These are phyloP conservation scores for Dascillus cervinus DNA, from an alignment of 2,888 invertebrate genomes.

Conservation along the genomic window DNA sequence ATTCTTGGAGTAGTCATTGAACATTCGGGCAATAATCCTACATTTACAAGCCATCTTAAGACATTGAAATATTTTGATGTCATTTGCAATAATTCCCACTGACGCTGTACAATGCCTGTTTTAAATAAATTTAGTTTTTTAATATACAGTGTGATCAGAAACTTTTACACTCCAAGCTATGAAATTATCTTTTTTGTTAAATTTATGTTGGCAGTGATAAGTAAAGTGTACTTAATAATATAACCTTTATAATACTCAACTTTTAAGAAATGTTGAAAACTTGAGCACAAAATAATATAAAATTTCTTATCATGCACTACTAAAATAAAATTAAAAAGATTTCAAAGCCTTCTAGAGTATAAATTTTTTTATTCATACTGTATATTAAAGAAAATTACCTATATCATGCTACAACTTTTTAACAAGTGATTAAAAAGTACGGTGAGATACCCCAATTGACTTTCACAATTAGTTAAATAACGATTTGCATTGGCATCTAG, in stretches of 20 bases:
- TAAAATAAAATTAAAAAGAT: constrained; percentile 1
- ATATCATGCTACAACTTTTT: constrained; percentile 49
- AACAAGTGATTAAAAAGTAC: constrained; percentile 57
- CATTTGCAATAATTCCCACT: constrained; percentile 57
- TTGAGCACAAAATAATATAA: too few species aligned
- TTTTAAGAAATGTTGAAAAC: too few species aligned
- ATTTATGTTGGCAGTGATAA: too few species aligned
- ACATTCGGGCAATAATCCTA: constrained; percentile 66
- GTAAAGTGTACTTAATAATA: too few species aligned
- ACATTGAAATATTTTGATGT: constrained; percentile 71
- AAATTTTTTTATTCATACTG: background rate
- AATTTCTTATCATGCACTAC: too few species aligned
- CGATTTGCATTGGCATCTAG: constrained; percentile 64
- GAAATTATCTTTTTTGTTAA: too few species aligned
- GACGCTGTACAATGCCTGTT: constrained; percentile 38
- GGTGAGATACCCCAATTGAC: constrained; percentile 61
- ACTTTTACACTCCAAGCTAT: too few species aligned
- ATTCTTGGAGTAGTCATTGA: constrained; percentile 36
- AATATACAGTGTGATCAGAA: too few species aligned
- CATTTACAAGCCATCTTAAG: constrained; percentile 73
- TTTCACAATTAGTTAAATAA: constrained; percentile 60
- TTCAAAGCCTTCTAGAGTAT: background rate
- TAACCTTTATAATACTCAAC: too few species aligned
- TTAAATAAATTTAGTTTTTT: too few species aligned
- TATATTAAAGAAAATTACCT: constrained; percentile 42